These are phyloP conservation scores for Acleris emargana DNA, from an alignment of 2,888 invertebrate genomes.

Conservation along the genomic window DNA sequence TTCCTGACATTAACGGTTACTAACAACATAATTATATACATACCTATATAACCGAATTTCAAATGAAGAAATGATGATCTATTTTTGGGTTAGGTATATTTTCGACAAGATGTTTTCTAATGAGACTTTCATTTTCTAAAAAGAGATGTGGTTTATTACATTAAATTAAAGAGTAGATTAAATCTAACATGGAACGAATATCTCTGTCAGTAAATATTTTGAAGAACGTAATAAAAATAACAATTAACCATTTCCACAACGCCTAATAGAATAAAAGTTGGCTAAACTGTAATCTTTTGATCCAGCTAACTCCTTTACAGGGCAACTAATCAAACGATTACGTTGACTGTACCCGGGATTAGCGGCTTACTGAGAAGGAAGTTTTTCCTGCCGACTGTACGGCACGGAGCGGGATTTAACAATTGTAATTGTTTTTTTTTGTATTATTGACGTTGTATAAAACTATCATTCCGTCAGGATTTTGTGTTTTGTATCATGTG, in stretches of 20 bases:
- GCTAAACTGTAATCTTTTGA: conserved; percentile 51
- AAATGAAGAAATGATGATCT: no score
- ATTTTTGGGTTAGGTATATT: no score
- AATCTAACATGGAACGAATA: no score
- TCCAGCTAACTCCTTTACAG: conserved; percentile 58
- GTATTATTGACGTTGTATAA: background rate
- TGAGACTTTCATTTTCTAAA: no score
- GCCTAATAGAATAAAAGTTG: conserved; percentile 43
- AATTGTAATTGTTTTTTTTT: background rate
- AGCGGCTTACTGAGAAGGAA: conserved; percentile 37
- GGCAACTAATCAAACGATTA: conserved; percentile 71
- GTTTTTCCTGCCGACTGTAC: conserved; percentile 39
- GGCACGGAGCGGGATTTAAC: background rate
- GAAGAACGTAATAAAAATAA: background rate
- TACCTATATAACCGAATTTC: no score
- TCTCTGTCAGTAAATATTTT: background rate
- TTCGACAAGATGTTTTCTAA: no score
- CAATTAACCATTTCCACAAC: conserved; percentile 30
- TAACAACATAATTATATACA: no score
- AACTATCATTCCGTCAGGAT: no score
- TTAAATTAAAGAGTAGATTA: no score
- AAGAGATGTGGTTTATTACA: no score
- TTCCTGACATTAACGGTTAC: no score
- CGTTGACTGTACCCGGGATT: conserved; percentile 52
- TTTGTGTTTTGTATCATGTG: no score